These are phyloP conservation scores for Talpa occidentalis DNA, from an alignment of 2,113 vertebrate genomes.

Conservation along the genomic window DNA sequence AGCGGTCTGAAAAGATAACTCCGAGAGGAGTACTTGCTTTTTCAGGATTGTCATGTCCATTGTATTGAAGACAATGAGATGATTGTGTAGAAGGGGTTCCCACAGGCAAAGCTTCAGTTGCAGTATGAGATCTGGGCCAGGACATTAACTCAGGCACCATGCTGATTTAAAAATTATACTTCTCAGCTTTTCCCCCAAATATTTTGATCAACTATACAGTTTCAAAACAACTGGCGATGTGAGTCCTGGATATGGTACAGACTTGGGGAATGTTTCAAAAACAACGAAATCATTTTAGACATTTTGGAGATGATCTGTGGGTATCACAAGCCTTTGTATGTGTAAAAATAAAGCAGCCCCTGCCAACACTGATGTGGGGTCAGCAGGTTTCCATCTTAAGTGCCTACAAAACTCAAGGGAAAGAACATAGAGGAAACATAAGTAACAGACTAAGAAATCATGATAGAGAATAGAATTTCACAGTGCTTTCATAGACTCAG, in stretches of 20 bases:
- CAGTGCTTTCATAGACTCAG: background rate
- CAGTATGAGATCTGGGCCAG: constrained; percentile 39
- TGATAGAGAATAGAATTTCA: constrained; percentile 41
- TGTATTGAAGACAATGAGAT: constrained; percentile 10
- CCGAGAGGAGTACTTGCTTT: constrained; percentile 17
- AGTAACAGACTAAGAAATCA: constrained; percentile 27
- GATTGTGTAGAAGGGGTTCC: constrained; percentile 45
- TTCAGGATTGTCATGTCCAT: background rate
- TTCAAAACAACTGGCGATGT: constrained; percentile 71
- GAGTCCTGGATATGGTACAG: background rate
- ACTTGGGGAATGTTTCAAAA: constrained; percentile 63
- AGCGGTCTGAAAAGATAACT: background rate
- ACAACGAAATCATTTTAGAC: constrained; percentile 58
- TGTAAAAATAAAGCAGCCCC: constrained; percentile 39
- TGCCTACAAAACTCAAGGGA: background rate
- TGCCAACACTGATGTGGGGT: background rate
- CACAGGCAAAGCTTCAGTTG: background rate
- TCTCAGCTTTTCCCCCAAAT: constrained; percentile 38
- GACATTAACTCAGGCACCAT: background rate
- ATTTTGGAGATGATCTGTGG: constrained; percentile 58
- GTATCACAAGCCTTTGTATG: constrained; percentile 29
- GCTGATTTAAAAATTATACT: constrained; percentile 23
- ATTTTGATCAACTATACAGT: constrained; percentile 67
- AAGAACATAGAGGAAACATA: background rate
- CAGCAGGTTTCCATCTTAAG: background rate